A percentile compares a stretch with the other conserved stretches of the same genome.
These are phyloP conservation scores for Chrysodeixis includens DNA, from an alignment of 2,888 invertebrate species.

Conservation along the genomic window DNA sequence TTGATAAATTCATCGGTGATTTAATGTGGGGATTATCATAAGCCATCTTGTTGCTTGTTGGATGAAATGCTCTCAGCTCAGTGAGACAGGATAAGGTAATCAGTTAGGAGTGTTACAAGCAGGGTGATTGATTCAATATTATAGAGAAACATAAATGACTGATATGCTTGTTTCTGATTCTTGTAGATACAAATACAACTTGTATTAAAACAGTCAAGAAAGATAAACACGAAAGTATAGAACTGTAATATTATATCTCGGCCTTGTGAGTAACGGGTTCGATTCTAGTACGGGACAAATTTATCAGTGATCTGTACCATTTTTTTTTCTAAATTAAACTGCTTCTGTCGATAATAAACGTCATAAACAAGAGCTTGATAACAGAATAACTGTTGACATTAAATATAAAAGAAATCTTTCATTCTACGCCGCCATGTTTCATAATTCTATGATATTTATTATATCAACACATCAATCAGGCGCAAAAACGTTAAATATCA, in stretches of 20 bases:
- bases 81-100: neutral
- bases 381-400: neutral
- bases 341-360: neutral
- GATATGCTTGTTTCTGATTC: neutral
- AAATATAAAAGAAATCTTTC: neutral
- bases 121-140: neutral
- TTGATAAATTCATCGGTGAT: slow-evolving; percentile 28
- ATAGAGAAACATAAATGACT: neutral
- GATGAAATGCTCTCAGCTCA: neutral
- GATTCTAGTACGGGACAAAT: slow-evolving; percentile 1
- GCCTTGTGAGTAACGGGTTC: neutral
- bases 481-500: slow-evolving; percentile 3
- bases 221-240: neutral
- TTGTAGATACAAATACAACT: neutral
- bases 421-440: neutral
- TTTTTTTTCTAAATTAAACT: neutral
- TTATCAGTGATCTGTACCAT: neutral
- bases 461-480: neutral
- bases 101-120: slow-evolving; percentile 4
- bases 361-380: neutral
- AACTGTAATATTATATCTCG: neutral
- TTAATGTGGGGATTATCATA: slow-evolving; percentile 26
- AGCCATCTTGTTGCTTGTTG: neutral
- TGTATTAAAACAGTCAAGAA: neutral
- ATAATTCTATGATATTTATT: neutral